phyloP scores from a whole-genome alignment of 1,140 invertebrate species.

The Ephestia elutella region DNA sequence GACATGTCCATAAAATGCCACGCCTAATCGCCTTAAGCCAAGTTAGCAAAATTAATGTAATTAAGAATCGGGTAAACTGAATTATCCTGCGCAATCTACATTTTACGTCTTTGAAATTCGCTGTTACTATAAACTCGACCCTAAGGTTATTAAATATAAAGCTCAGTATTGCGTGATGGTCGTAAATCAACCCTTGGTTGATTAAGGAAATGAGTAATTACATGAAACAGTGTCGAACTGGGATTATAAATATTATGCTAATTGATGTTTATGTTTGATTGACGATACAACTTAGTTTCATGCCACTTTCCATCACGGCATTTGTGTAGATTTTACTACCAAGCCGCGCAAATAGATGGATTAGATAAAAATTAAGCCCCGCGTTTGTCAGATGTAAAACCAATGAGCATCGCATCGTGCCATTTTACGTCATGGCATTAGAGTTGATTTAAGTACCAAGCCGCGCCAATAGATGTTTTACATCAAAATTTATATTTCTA shows the following conservation, averaged over 20 bases:
- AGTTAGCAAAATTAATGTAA: neutral
- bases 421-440: too few relatives aligned
- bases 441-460: too few relatives aligned
- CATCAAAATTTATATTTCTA: neutral
- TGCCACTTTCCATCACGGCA: too few relatives aligned
- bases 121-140: neutral
- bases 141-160: neutral
- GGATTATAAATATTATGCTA: neutral
- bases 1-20: neutral
- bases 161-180: neutral
- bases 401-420: too few relatives aligned
- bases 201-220: neutral
- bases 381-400: too few relatives aligned
- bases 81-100: neutral
- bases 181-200: neutral
- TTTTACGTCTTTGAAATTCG: neutral
- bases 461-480: too few relatives aligned
- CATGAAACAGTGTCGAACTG: neutral
- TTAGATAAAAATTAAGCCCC: too few relatives aligned
- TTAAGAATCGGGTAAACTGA: neutral
- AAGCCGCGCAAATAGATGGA: too few relatives aligned
- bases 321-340: too few relatives aligned
- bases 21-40: neutral
- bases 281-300: too few relatives aligned
- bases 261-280: too few relatives aligned